phyloP scores from a whole-genome alignment of 2,888 invertebrate species.

The Zaprionus lineosus region DNA sequence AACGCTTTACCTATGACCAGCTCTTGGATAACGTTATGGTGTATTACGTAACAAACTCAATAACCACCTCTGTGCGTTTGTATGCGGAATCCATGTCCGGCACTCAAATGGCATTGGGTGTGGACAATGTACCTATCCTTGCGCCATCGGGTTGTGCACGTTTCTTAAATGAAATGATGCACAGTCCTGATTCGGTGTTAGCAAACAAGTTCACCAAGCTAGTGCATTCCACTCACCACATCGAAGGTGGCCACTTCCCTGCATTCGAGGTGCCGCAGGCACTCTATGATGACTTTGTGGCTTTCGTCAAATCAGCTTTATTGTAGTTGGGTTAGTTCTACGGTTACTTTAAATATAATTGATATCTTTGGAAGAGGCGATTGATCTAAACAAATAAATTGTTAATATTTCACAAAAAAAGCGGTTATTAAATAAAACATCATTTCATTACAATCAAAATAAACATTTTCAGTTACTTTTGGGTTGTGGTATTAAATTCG shows the following conservation, averaged over 20 bases:
- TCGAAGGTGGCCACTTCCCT: conserved; percentile 93
- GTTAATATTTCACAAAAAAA: too few species aligned
- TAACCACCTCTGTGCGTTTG: conserved; percentile 88
- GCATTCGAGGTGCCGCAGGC: conserved; percentile 90
- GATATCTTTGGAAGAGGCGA: conserved; percentile 25
- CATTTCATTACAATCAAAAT: too few species aligned
- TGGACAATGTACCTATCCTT: conserved; percentile 84
- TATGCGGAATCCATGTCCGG: conserved; percentile 86
- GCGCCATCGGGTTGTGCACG: conserved; percentile 89
- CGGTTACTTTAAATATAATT: conserved; percentile 2
- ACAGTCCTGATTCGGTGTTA: conserved; percentile 85
- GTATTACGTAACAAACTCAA: conserved; percentile 89
- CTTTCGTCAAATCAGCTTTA: conserved; percentile 83
- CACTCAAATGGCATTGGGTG: conserved; percentile 47
- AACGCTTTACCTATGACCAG: conserved; percentile 84
- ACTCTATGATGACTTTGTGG: conserved; percentile 88
- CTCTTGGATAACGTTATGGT: conserved; percentile 90
- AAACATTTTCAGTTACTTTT: too few species aligned
- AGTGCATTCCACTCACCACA: conserved; percentile 86
- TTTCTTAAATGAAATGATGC: conserved; percentile 88
- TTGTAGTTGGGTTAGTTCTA: conserved; percentile 12
- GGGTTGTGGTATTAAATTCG: too few species aligned
- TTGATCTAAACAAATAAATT: too few species aligned
- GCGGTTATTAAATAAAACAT: too few species aligned
- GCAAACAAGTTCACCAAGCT: conserved; percentile 86